Base-by-base conservation (phyloP, 2,797 vertebrate genomes). In the Setipinna tenuifilis region DNA sequence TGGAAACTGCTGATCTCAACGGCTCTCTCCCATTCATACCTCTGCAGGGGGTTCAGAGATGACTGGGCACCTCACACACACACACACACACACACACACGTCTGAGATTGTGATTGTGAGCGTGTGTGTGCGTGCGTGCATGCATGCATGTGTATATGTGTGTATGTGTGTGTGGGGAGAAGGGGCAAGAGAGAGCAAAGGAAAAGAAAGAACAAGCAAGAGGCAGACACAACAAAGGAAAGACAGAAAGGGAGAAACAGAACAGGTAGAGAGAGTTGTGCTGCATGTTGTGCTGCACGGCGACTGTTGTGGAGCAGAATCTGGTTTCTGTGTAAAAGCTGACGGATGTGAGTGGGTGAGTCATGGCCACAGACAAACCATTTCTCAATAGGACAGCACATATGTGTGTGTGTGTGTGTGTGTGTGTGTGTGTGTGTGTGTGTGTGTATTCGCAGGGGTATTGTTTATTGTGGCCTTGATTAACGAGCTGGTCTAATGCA, bases 341-440 rank as follows among this genome's bases (percentile, higher is more conserved):
- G 35, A 31, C 16, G 25, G 65, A 71, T 75, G 31, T 41, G 17
- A 75, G 31, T 35, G 31, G 28, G 19, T 75, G 68, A 75, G 14
- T 41, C 68, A 75, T 28, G 11, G 11, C 23, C 65, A 35, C 65
- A 71, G 12, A 35, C 25, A 14, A 35, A 28, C 11, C 28, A 31
- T 35, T 19, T 28, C 58, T 59, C 58, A 59, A 3, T 21, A 59
- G 3, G 19, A 59, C 58, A 59, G 17, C 4, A 21, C 58, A 21
- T 59, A 19, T 83, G 81, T 57, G 6, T 82, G 23, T 68, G 54
- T 81, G 83, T 25, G 71, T 57, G 16, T 4, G 21, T 16, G 25
- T 85, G 62, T 31, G 83, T 80, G 16, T 82, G 44, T 83, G 35
- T 41, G 81, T 54, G 50, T 9, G 2, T 54, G 50, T 54, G 50